Base-by-base conservation (phyloP, 1,140 invertebrate species). In the Rhyzopertha dominica region DNA sequence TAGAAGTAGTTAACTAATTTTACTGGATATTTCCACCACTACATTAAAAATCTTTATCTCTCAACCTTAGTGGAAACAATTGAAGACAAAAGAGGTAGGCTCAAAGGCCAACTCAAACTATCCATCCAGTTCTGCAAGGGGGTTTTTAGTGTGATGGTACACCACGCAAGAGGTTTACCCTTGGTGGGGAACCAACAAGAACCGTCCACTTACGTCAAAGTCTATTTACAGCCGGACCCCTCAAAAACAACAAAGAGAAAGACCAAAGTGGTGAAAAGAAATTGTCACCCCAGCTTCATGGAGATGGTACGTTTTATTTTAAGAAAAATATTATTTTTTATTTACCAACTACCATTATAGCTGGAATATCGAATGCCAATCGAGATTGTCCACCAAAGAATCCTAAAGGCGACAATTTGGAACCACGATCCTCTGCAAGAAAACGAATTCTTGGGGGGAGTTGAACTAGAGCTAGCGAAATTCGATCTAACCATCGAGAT, bases 231-330 rank as follows among this genome's bases (percentile, higher is more conserved):
- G 53, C 88, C 79, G 60, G 94, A 88, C 70, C 86, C 74, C 61
- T 85, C 76, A 45, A 95, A 95, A 72, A 81, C 77, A 45, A 96
- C 95, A 18, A 98, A 98, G 71, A 74, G 90, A 9, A 98, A 98
- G 70, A 98, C 95, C 0, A 92, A 93, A 71, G 87, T 95, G 14
- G 80, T 95, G 1, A 85, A 86, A 53, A 84, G 85, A 57, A 94
- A 88, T 63, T 90, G 87, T 62, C 89, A 96, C 73, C 94, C 94
- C 5, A 94, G 90, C 17, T 98, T 94, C 70, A 97, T 98, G 90
- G 94, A 98, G 80, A 93, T 93, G 86, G 88, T 94, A 70, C 74
- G 62, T 58, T 3, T 12, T 17, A 39, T 24, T 12, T 1, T 39
- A 26, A 8, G n/a, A 10, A 2, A n/a, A 26, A 5, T 16, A 25